Percentiles rank a stretch among this genome's conserved stretches.
Conservation (phyloP, 2,888 invertebrate species). For the Lapara coniferarum region DNA sequence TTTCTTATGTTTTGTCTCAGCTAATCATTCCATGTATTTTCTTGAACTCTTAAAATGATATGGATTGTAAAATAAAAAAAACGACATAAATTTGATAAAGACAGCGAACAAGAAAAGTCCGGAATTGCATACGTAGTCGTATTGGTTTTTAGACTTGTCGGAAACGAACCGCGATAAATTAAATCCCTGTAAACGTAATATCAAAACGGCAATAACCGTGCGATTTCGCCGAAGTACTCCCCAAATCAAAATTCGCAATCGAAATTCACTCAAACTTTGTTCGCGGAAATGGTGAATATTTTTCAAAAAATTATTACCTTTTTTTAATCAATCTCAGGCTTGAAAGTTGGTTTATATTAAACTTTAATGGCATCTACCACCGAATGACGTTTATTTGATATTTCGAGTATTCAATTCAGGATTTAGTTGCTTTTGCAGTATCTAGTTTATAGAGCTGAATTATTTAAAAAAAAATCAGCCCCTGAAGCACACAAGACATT, state of each 20-base stretch:
- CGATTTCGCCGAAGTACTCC: background rate
- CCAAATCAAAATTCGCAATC: slow-evolving; percentile 5
- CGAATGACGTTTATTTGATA: background rate
- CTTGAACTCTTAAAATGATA: too few species aligned
- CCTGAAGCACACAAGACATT: too few species aligned
- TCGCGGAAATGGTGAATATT: background rate
- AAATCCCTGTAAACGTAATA: background rate
- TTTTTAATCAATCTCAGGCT: background rate
- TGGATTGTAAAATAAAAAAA: too few species aligned
- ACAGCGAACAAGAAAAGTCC: too few species aligned
- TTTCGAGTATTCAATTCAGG: too few species aligned
- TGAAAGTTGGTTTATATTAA: background rate
- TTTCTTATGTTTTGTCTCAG: too few species aligned
- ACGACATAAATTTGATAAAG: too few species aligned
- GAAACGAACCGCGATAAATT: background rate
- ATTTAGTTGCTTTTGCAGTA: too few species aligned
- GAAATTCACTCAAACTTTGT: slow-evolving; percentile 4
- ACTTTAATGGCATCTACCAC: background rate
- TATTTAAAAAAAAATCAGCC: too few species aligned
- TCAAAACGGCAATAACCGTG: background rate
- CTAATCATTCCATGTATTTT: too few species aligned
- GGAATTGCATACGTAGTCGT: too few species aligned
- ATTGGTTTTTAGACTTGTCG: background rate
- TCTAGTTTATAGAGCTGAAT: too few species aligned
- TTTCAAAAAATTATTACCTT: background rate